Evolutionary conservation across 1,140 invertebrate species (phyloP).

Genomic region (Pararge aegeria): DNA sequence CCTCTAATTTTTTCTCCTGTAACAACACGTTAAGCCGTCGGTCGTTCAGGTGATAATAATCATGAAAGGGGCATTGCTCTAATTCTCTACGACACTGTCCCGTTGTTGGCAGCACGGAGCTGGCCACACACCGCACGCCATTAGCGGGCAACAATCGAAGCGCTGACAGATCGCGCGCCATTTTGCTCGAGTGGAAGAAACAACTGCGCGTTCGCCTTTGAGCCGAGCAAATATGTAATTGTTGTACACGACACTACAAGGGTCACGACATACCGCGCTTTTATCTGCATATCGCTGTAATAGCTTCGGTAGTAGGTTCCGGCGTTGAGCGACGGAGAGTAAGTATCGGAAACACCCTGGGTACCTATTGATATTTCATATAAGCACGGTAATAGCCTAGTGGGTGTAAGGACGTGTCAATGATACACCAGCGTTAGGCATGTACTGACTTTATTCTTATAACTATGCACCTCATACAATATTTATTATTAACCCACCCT

Average conservation of each 20-base stretch:
- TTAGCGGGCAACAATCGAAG: constrained; percentile 63
- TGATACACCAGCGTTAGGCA: too few species aligned
- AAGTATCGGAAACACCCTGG: not conserved
- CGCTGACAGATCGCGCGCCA: constrained; percentile 64
- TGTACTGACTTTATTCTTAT: too few species aligned
- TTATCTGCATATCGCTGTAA: constrained; percentile 3
- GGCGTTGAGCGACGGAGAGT: not conserved
- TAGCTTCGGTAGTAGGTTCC: not conserved
- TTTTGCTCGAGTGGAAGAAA: constrained; percentile 55
- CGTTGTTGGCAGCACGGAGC: not conserved
- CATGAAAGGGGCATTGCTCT: too few species aligned
- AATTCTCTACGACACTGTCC: too few species aligned
- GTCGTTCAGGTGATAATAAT: too few species aligned
- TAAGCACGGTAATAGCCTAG: too few species aligned
- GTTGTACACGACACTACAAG: constrained; percentile 17
- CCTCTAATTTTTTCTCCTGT: too few species aligned
- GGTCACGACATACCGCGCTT: constrained; percentile 10
- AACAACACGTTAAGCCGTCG: too few species aligned
- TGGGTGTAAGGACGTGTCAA: too few species aligned
- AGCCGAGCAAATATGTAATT: constrained; percentile 40
- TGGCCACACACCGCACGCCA: constrained; percentile 31
- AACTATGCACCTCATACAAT: too few species aligned
- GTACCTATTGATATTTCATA: too few species aligned
- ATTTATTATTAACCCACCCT: too few species aligned
- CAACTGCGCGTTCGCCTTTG: constrained; percentile 41